These are phyloP conservation scores for Anniella stebbinsi DNA, from an alignment of 2,797 vertebrate species.

Conservation along the genomic window DNA sequence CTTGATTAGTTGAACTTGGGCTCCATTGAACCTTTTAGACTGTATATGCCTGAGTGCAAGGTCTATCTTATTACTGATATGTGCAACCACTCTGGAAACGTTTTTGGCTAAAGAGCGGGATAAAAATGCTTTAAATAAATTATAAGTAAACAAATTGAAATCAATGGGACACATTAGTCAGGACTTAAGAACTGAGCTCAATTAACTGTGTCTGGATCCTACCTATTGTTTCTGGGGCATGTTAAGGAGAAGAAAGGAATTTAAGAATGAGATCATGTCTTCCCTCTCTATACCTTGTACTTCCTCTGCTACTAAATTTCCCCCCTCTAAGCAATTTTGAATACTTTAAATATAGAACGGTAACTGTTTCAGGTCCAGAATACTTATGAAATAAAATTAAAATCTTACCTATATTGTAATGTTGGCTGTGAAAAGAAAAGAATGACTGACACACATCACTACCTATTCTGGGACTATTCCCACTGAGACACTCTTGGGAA, in stretches of 20 bases:
- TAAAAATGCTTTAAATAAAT: background rate
- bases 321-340: background rate
- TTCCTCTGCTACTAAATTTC: background rate
- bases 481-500: conserved; percentile 1
- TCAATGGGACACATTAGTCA: background rate
- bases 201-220: background rate
- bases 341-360: background rate
- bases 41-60: background rate
- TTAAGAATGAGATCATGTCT: background rate
- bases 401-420: background rate
- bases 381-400: background rate
- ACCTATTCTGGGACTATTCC: background rate
- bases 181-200: background rate
- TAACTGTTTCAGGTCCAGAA: background rate
- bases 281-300: background rate
- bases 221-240: background rate
- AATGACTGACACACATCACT: background rate
- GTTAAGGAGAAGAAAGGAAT: background rate
- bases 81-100: background rate
- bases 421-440: background rate
- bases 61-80: background rate
- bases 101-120: background rate
- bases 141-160: background rate
- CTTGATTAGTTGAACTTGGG: background rate
- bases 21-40: background rate